Percentiles rank a stretch among this genome's conserved stretches.
phyloP scores from a whole-genome alignment of 1,140 invertebrate genomes.

The Heliconius hewitsoni region DNA sequence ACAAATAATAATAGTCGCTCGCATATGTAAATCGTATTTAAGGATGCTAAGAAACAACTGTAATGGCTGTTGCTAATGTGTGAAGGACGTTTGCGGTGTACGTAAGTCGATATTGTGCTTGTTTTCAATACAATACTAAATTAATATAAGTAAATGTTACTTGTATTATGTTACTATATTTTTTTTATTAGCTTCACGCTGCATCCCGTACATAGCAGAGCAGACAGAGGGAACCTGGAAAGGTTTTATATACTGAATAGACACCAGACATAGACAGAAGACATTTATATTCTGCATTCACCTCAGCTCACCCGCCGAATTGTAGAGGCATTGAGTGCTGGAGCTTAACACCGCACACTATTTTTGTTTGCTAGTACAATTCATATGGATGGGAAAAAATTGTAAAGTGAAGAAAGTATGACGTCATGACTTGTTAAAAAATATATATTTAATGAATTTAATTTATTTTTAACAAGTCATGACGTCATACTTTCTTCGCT shows the following conservation, averaged over 20 bases:
- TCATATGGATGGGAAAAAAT: not conserved
- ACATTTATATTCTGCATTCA: too few relatives aligned
- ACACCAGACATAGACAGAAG: too few relatives aligned
- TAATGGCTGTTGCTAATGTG: slow-evolving; percentile 23
- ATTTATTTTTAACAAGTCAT: too few relatives aligned
- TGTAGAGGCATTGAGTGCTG: too few relatives aligned
- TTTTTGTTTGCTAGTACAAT: not conserved
- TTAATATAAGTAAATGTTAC: slow-evolving; percentile 16
- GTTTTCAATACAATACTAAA: slow-evolving; percentile 20
- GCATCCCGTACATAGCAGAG: too few relatives aligned
- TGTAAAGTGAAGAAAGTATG: not conserved
- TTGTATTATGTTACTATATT: slow-evolving; percentile 1
- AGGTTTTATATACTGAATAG: too few relatives aligned
- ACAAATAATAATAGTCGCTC: slow-evolving; percentile 9
- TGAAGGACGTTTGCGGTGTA: slow-evolving; percentile 36
- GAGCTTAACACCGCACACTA: too few relatives aligned
- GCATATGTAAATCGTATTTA: slow-evolving; percentile 29
- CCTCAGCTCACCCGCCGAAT: too few relatives aligned
- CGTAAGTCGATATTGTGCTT: slow-evolving; percentile 28
- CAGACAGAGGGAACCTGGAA: too few relatives aligned
- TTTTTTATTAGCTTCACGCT: not conserved
- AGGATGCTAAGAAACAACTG: slow-evolving; percentile 29
- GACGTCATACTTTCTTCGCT: too few relatives aligned
- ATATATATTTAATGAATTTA: not conserved
- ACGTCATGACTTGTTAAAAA: not conserved